A percentile compares a stretch with the other conserved stretches of the same genome.
Conservation (phyloP, 2,113 vertebrate species). For the Gobio gobio region DNA sequence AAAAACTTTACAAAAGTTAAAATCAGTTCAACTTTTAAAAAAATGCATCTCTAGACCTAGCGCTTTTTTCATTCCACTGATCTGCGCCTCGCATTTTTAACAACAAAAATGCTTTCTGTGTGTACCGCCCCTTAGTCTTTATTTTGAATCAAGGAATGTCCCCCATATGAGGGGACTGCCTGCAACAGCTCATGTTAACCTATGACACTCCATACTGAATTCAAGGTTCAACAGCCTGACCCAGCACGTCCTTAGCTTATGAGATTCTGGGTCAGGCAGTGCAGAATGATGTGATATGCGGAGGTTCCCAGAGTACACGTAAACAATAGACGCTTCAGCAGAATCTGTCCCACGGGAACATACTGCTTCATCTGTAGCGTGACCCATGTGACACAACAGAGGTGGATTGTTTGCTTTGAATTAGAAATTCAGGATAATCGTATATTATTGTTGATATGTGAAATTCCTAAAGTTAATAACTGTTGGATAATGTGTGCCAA, state of each 20-base stretch:
- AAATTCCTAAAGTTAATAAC: not conserved
- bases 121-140: not conserved
- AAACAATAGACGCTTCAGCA: slow-evolving; percentile 41
- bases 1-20: too few relatives aligned
- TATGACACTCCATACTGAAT: not conserved
- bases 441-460: not conserved
- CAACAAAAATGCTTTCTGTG: too few relatives aligned
- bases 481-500: not conserved
- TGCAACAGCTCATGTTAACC: slow-evolving; percentile 1
- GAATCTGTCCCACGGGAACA: slow-evolving; percentile 39
- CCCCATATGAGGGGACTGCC: not conserved
- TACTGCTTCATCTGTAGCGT: slow-evolving; percentile 37
- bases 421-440: not conserved
- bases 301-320: slow-evolving; percentile 41
- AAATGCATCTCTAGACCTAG: too few relatives aligned
- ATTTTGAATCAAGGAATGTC: not conserved
- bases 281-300: not conserved
- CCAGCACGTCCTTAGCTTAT: not conserved
- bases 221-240: not conserved
- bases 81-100: too few relatives aligned
- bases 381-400: not conserved
- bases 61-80: too few relatives aligned
- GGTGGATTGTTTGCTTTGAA: slow-evolving; percentile 25
- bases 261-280: slow-evolving; percentile 33
- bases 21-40: too few relatives aligned